phyloP scores from a whole-genome alignment of 2,888 invertebrate species.

The Amphipoea oculea region DNA sequence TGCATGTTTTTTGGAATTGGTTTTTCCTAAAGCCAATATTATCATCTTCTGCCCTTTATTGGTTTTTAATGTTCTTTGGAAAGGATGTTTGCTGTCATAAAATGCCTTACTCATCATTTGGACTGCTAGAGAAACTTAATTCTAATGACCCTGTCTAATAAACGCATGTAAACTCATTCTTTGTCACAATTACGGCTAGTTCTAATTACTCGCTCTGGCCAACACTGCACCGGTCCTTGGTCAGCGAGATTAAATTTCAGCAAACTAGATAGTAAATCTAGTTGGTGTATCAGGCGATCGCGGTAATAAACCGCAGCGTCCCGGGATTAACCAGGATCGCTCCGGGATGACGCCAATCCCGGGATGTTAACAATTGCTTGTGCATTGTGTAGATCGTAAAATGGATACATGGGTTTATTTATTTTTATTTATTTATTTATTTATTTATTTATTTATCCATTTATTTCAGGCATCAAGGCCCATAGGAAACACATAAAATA shows the following conservation, averaged over 20 bases:
- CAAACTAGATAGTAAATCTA: conserved; percentile 65
- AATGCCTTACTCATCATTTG: neutral
- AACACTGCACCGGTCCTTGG: conserved; percentile 43
- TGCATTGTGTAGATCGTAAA: conserved; percentile 76
- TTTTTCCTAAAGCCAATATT: conserved; percentile 11
- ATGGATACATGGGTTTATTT: conserved; percentile 70
- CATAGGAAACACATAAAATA: no score
- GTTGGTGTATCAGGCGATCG: conserved; percentile 66
- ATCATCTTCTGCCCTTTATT: conserved; percentile 13
- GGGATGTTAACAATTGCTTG: conserved; percentile 77
- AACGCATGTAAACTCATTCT: neutral
- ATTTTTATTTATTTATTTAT: no score
- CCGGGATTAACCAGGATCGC: conserved; percentile 74
- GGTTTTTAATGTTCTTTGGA: neutral
- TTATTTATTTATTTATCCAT: no score
- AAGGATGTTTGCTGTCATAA: conserved; percentile 2
- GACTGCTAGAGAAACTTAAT: neutral
- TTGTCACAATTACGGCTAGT: neutral
- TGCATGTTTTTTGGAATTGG: neutral
- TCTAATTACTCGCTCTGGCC: conserved; percentile 14
- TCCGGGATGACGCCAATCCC: conserved; percentile 66
- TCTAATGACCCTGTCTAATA: neutral
- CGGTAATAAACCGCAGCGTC: conserved; percentile 75
- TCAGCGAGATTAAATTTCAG: conserved; percentile 58
- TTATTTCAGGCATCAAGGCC: no score